Evolutionary conservation across 2,113 vertebrate genomes (phyloP).

Genomic region (Pseudopodoces humilis): DNA sequence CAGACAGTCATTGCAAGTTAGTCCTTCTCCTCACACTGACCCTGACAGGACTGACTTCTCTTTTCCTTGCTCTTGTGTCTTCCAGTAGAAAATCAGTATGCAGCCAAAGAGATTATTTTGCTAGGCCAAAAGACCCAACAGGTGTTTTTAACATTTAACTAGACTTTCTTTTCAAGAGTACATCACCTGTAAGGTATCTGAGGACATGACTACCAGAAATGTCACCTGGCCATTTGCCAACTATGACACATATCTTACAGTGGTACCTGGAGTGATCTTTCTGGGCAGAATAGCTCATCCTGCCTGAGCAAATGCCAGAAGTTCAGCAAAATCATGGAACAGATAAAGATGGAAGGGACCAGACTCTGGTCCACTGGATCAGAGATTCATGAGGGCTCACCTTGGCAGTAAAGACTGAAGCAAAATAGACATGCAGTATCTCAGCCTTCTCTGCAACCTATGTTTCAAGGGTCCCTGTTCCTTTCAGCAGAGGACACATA

Average conservation of each 20-base stretch:
- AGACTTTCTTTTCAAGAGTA: not conserved
- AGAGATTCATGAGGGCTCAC: not conserved
- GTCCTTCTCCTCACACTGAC: not conserved
- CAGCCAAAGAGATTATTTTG: not conserved
- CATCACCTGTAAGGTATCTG: not conserved
- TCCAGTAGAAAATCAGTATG: not conserved
- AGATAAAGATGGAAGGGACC: not conserved
- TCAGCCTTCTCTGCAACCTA: not conserved
- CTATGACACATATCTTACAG: not conserved
- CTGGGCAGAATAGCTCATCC: not conserved
- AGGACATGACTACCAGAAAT: not conserved
- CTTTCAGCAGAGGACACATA: not conserved
- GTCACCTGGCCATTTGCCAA: not conserved
- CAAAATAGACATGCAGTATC: not conserved
- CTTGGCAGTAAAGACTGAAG: not conserved
- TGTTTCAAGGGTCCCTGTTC: not conserved
- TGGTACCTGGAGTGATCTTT: not conserved
- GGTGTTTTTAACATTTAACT: not conserved
- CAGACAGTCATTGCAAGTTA: not conserved
- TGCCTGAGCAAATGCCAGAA: not conserved
- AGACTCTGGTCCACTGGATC: not conserved
- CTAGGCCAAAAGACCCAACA: not conserved
- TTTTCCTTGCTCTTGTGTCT: not conserved
- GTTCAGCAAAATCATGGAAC: not conserved
- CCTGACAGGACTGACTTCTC: not conserved